Evolutionary conservation across 2,797 vertebrate species (phyloP), one percentile per base, ranked within the genome.

Genomic region (Arctocebus calabarensis): DNA sequence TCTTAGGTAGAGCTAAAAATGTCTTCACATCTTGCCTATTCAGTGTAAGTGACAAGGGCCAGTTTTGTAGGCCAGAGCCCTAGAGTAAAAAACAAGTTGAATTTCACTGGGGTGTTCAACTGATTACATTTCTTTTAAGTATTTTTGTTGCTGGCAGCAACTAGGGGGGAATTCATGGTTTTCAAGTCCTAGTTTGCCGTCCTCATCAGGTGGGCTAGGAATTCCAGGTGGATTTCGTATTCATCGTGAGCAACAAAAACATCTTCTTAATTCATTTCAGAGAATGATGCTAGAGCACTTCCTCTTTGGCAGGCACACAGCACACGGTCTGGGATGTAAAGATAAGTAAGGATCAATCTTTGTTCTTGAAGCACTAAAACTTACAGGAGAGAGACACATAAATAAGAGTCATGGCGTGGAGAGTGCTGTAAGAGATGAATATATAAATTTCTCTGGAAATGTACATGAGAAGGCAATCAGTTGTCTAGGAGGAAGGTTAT

Each of bases 361-460:
- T 95, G 52, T 81, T 43, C n/a, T 95, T 79, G n/a, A 84, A 93
- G 37, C 64, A 83, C 82, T 88, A 91, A 94, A 96, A 85, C n/a
- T 88, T 94, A 61, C 11, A 79, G 29, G 52, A 87, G 75, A 88
- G 8, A 68, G n/a, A 88, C 6, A 61, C 4, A 48, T 29, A 94
- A 84, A 91, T 88, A 77, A 68, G 57, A 88, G 19, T 87, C 34
- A 62, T 1, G 66, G 4, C 34, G 19, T 77, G 37, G 73, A 90
- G 17, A 84, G 7, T 43, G 2, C 57, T 71, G 2, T 64, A 52
- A 94, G 48, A 88, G 48, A 84, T 27, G 57, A 57, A 48, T 34
- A 27, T 66, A 45, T 88, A 89, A 70, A 89, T 95, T 75, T 86
- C 25, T 48, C 43, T 89, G 55, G 32, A 83, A 91, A 81, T 23